Evolutionary conservation across 2,888 invertebrate species (phyloP), one percentile per base, ranked within the genome.

Genomic region (Dasypolia templi): DNA sequence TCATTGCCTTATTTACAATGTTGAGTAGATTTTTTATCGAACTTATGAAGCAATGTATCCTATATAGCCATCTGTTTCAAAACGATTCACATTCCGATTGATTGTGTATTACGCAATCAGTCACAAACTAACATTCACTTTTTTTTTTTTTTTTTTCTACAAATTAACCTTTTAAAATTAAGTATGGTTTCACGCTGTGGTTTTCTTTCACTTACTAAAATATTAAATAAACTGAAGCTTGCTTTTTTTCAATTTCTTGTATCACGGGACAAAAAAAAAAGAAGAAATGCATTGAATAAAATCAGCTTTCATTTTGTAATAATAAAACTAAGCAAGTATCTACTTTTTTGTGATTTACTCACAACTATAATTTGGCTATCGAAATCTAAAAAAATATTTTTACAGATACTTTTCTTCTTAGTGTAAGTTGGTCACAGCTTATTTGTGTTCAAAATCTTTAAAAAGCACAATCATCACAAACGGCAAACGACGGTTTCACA

Each of bases 41-140:
- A n/a, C n/a, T n/a, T n/a, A n/a, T n/a, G n/a, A n/a, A n/a, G n/a
- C n/a, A n/a, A n/a, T n/a, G n/a, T n/a, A n/a, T n/a, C n/a, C n/a
- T n/a, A n/a, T n/a, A n/a, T n/a, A n/a, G n/a, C n/a, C n/a, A n/a
- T n/a, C n/a, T n/a, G n/a, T n/a, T n/a, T n/a, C n/a, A n/a, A n/a
- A n/a, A n/a, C n/a, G n/a, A n/a, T n/a, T n/a, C n/a, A n/a, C n/a
- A n/a, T n/a, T n/a, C n/a, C n/a, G n/a, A n/a, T n/a, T n/a, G n/a
- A n/a, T n/a, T n/a, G n/a, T n/a, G n/a, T n/a, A n/a, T n/a, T n/a
- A n/a, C n/a, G n/a, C n/a, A n/a, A n/a, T n/a, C n/a, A n/a, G n/a
- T n/a, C n/a, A 32, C 32, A 64, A 64, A 64, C n/a, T 55, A 64
- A 64, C 53, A n/a, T 32, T 51, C n/a, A 51, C 0, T 32, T n/a